phyloP scores from a whole-genome alignment of 2,888 invertebrate genomes.

The Camponotus fellah region DNA sequence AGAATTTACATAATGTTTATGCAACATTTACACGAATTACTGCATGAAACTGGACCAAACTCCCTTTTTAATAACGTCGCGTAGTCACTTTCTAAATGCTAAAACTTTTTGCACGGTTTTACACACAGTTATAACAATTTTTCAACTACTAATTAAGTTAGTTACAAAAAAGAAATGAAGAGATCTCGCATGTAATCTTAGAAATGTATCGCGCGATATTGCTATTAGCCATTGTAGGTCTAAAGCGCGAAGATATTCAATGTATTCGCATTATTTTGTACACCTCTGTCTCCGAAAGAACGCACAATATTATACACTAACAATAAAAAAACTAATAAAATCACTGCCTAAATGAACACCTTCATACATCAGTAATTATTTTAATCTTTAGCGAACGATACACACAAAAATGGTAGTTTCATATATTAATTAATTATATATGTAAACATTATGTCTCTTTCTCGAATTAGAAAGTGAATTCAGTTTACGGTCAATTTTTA shows the following conservation, averaged over 20 bases:
- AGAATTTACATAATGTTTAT: constrained; percentile 8
- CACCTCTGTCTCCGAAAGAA: constrained; percentile 8
- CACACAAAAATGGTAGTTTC: neutral
- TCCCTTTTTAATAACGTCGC: constrained; percentile 46
- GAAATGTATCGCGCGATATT: constrained; percentile 31
- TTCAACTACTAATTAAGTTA: constrained; percentile 22
- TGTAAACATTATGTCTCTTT: neutral
- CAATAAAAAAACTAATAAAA: constrained; percentile 24
- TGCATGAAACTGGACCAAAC: constrained; percentile 50
- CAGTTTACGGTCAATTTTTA: constrained; percentile 17
- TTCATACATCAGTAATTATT: constrained; percentile 23
- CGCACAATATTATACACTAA: constrained; percentile 40
- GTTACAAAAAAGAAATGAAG: neutral
- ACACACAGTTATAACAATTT: constrained; percentile 20
- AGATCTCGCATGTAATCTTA: neutral
- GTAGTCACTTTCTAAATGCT: constrained; percentile 35
- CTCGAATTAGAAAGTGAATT: constrained; percentile 7
- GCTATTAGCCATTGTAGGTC: constrained; percentile 34
- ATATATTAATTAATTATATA: neutral
- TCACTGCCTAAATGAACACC: constrained; percentile 54
- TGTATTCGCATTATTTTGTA: constrained; percentile 26
- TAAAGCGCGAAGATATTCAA: constrained; percentile 23
- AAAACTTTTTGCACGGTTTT: constrained; percentile 49
- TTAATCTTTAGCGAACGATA: constrained; percentile 19
- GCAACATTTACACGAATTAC: constrained; percentile 7